phyloP scores from a whole-genome alignment of 2,888 invertebrate genomes.

The Rhogogaster chlorosoma region DNA sequence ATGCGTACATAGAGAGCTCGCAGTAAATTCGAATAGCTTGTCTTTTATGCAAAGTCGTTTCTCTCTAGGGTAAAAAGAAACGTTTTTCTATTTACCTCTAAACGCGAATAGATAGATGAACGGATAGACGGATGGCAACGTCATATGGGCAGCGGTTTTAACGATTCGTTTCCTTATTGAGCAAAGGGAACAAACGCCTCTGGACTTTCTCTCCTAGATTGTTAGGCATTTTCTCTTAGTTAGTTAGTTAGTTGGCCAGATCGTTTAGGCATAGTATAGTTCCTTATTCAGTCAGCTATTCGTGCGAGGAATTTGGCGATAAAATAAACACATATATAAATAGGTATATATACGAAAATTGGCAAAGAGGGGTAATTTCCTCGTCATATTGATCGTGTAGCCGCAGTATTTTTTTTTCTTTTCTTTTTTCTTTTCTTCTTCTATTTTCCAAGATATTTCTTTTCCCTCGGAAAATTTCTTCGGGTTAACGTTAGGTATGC shows the following conservation, averaged over 20 bases:
- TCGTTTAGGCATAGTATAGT: neutral
- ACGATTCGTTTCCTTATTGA: conserved; percentile 38
- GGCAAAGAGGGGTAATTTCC: neutral
- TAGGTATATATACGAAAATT: neutral
- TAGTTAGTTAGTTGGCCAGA: neutral
- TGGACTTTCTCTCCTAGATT: conserved; percentile 10
- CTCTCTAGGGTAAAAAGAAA: neutral
- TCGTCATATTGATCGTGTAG: conserved; percentile 59
- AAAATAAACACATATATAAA: neutral
- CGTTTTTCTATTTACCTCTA: neutral
- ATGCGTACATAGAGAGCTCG: neutral
- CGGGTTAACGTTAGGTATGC: conserved; percentile 52
- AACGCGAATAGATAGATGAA: neutral
- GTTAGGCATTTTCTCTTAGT: neutral
- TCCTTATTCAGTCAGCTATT: neutral
- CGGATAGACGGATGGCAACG: neutral
- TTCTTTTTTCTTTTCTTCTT: neutral
- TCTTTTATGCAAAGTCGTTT: neutral
- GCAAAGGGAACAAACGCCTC: conserved; percentile 26
- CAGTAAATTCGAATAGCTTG: neutral
- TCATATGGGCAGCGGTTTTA: conserved; percentile 12
- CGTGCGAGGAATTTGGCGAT: neutral
- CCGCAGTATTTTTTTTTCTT: conserved; percentile 45
- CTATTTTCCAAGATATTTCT: conserved; percentile 23
- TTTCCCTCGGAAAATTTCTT: conserved; percentile 50